Conservation (phyloP, 2,113 vertebrate genomes). For the Marmota monax region DNA sequence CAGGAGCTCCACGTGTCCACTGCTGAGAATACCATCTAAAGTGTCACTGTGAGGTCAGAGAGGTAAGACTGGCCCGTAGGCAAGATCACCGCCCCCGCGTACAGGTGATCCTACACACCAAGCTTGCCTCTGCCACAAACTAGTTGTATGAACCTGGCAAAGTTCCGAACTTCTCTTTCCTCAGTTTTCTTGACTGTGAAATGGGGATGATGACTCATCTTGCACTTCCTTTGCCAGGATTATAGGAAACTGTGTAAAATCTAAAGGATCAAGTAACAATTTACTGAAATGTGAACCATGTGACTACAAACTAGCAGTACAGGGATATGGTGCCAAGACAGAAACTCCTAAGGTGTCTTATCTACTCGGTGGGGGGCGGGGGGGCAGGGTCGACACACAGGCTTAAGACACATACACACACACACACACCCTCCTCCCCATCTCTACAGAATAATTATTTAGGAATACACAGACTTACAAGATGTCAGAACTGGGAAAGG, state of each 20-base stretch:
- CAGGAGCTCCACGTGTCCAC: neutral
- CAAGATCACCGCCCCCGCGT: neutral
- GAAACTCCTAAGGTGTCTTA: neutral
- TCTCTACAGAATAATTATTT: neutral
- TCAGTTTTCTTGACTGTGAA: neutral
- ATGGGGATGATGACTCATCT: neutral
- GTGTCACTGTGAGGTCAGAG: neutral
- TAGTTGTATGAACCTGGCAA: neutral
- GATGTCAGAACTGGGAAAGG: neutral
- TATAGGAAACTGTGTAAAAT: neutral
- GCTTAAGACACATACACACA: neutral
- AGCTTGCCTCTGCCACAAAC: neutral
- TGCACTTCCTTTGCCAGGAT: neutral
- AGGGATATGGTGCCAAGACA: neutral
- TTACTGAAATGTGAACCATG: neutral
- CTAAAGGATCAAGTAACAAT: neutral
- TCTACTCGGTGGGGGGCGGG: neutral
- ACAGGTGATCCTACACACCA: neutral
- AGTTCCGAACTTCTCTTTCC: neutral
- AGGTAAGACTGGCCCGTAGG: neutral
- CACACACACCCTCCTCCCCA: neutral
- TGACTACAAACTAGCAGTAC: neutral
- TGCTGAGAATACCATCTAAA: neutral
- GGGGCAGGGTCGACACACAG: neutral
- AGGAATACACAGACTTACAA: neutral